Evolutionary conservation across 2,888 invertebrate genomes (phyloP).

Genomic region (Chloromyia formosa): DNA sequence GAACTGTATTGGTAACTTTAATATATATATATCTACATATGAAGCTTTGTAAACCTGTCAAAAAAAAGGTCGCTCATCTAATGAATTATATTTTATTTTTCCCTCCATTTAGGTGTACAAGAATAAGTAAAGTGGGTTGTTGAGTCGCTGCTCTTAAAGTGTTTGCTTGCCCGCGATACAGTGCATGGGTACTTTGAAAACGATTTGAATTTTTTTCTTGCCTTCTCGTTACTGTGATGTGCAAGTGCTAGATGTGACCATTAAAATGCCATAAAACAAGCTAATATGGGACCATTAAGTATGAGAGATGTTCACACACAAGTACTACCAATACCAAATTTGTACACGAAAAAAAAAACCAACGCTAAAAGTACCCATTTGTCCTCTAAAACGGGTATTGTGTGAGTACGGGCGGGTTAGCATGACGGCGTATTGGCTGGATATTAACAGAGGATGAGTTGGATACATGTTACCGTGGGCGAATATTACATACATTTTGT

Average conservation of each 20-base stretch:
- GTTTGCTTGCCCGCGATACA: conserved; percentile 16
- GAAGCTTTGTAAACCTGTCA: too few relatives aligned
- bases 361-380: too few relatives aligned
- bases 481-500: conserved; percentile 26
- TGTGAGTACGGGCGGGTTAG: neutral
- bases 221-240: conserved; percentile 12
- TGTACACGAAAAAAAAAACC: conserved; percentile 10
- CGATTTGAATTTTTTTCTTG: conserved; percentile 17
- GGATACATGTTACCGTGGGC: conserved; percentile 26
- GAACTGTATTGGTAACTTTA: neutral
- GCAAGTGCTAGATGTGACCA: conserved; percentile 38
- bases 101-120: conserved; percentile 2
- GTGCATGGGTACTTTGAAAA: neutral
- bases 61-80: neutral
- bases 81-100: conserved; percentile 33
- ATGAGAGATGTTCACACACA: conserved; percentile 37
- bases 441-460: neutral
- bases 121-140: conserved; percentile 38
- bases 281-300: conserved; percentile 41
- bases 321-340: conserved; percentile 34
- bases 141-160: conserved; percentile 1
- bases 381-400: too few relatives aligned
- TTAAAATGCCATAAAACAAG: conserved; percentile 39
- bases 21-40: too few relatives aligned
- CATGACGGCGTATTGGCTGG: neutral